Conservation (phyloP, 2,888 invertebrate species). For the Lochmaea crataegi region DNA sequence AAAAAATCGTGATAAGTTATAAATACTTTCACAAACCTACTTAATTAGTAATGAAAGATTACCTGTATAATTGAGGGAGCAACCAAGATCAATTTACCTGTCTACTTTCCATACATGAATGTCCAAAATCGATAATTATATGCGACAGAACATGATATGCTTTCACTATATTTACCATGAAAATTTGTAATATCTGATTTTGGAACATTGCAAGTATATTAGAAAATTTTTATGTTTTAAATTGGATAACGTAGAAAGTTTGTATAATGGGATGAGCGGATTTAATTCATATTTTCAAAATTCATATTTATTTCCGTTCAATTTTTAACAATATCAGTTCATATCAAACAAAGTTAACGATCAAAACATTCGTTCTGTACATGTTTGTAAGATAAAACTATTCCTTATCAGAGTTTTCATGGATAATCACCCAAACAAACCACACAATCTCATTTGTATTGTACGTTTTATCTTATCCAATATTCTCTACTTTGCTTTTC, state of each 20-base stretch:
- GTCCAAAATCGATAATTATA: constrained; percentile 7
- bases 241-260: background rate
- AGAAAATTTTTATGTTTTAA: background rate
- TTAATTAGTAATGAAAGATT: constrained; percentile 13
- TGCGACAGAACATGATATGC: background rate
- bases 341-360: background rate
- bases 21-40: constrained; percentile 13
- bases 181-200: constrained; percentile 9
- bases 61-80: constrained; percentile 10
- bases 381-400: background rate
- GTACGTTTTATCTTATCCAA: constrained; percentile 2
- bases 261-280: no score
- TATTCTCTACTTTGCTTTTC: background rate
- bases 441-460: constrained; percentile 1
- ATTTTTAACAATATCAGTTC: background rate
- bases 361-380: background rate
- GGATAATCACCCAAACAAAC: background rate
- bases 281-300: no score
- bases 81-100: background rate
- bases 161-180: constrained; percentile 1
- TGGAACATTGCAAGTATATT: background rate
- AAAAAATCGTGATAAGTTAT: constrained; percentile 5
- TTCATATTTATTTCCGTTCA: no score
- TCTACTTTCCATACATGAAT: constrained; percentile 9
- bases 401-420: background rate